phyloP scores from a whole-genome alignment of 2,797 vertebrate genomes.

The Astyanax mexicanus region DNA sequence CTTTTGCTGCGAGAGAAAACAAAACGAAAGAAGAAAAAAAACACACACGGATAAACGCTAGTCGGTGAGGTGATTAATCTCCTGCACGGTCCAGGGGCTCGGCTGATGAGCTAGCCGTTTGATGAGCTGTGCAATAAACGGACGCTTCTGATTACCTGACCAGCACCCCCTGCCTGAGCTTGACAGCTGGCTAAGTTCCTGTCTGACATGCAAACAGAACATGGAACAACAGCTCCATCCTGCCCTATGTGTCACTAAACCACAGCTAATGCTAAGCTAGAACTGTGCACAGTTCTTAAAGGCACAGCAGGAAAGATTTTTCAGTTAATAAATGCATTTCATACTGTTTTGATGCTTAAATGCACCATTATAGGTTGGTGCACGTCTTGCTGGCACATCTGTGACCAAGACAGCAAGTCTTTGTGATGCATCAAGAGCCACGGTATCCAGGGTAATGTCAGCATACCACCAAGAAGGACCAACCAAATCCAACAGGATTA shows the following conservation, averaged over 20 bases:
- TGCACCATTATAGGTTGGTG: too few species aligned
- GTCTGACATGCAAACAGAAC: slow-evolving; percentile 69
- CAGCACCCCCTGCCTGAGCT: slow-evolving; percentile 69
- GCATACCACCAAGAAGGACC: too few species aligned
- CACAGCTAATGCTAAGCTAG: not conserved
- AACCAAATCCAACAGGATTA: too few species aligned
- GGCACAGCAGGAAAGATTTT: too few species aligned
- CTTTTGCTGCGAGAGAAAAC: slow-evolving; percentile 70
- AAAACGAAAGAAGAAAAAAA: too few species aligned
- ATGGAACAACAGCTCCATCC: slow-evolving; percentile 51
- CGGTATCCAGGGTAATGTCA: too few species aligned
- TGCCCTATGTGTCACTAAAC: slow-evolving; percentile 4
- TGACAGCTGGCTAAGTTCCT: slow-evolving; percentile 64
- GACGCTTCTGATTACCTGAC: slow-evolving; percentile 92
- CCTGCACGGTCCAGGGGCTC: slow-evolving; percentile 78
- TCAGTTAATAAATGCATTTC: too few species aligned
- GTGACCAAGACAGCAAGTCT: too few species aligned
- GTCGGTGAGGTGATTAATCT: slow-evolving; percentile 87
- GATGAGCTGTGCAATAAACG: slow-evolving; percentile 90
- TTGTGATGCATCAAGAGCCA: too few species aligned
- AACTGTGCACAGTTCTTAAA: too few species aligned
- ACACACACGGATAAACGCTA: slow-evolving; percentile 87
- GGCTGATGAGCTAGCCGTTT: slow-evolving; percentile 88
- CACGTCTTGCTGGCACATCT: too few species aligned
- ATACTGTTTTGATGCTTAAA: too few species aligned